Evolutionary conservation across 2,888 invertebrate species (phyloP).

Genomic region (Metellina segmentata): DNA sequence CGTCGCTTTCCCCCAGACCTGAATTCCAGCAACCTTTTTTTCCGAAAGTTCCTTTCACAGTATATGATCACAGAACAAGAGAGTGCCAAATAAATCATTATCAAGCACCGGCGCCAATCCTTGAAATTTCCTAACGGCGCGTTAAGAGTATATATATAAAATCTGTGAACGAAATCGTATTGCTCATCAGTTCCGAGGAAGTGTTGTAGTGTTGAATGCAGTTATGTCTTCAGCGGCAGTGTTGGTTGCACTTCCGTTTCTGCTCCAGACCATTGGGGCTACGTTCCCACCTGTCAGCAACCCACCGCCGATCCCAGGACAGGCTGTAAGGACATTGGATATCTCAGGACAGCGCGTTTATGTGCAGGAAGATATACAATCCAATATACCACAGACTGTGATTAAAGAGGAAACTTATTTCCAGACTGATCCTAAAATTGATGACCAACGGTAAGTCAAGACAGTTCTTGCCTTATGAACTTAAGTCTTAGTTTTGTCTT

Average conservation of each 20-base stretch:
- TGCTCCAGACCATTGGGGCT: slow-evolving; percentile 24
- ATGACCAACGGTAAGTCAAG: slow-evolving; percentile 53
- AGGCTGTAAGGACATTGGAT: slow-evolving; percentile 61
- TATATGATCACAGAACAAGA: slow-evolving; percentile 72
- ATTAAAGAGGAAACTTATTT: slow-evolving; percentile 45
- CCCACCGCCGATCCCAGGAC: slow-evolving; percentile 60
- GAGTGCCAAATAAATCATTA: slow-evolving; percentile 76
- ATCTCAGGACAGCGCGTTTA: slow-evolving; percentile 39
- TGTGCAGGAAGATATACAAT: slow-evolving; percentile 55
- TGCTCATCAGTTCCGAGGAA: slow-evolving; percentile 13
- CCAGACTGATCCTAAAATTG: slow-evolving; percentile 16
- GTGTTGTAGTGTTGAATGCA: slow-evolving; percentile 23
- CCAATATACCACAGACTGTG: slow-evolving; percentile 20
- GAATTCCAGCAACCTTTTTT: slow-evolving; percentile 61
- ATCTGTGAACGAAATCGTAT: slow-evolving; percentile 55
- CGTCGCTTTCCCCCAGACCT: slow-evolving; percentile 18
- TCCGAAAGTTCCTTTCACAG: slow-evolving; percentile 65
- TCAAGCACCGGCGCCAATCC: slow-evolving; percentile 74
- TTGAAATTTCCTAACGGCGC: slow-evolving; percentile 71
- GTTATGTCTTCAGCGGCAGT: slow-evolving; percentile 50
- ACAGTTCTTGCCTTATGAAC: too few species aligned
- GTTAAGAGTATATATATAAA: slow-evolving; percentile 74
- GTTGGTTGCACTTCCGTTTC: slow-evolving; percentile 17
- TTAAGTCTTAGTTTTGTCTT: too few species aligned
- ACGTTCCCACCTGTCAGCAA: slow-evolving; percentile 67